Percentiles rank a stretch among this genome's conserved stretches.
phyloP scores from a whole-genome alignment of 1,140 invertebrate species.

The Caenorhabditis briggsae region DNA sequence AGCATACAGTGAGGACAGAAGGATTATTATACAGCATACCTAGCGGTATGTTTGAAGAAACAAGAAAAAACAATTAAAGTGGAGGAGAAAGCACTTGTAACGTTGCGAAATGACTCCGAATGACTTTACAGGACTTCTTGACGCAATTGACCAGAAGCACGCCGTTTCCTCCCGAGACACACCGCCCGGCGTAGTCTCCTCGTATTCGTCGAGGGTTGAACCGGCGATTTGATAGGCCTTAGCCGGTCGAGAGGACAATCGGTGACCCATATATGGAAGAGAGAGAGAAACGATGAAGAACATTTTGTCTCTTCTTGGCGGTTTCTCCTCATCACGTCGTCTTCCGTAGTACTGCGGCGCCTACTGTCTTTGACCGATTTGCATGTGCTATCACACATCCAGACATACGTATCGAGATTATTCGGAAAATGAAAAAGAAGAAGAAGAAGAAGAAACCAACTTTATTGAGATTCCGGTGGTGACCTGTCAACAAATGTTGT shows the following conservation, averaged over 20 bases:
- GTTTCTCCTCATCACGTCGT: slow-evolving; percentile 8
- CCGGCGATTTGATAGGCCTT: slow-evolving; percentile 47
- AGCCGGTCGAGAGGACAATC: slow-evolving; percentile 54
- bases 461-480: slow-evolving; percentile 20
- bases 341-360: slow-evolving; percentile 7
- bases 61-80: slow-evolving; percentile 8
- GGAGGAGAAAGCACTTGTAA: slow-evolving; percentile 26
- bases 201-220: slow-evolving; percentile 22
- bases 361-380: slow-evolving; percentile 35
- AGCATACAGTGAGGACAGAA: no score
- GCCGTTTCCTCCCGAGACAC: background rate
- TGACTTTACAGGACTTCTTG: slow-evolving; percentile 22
- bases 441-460: background rate
- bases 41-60: background rate
- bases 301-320: slow-evolving; percentile 53
- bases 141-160: slow-evolving; percentile 51
- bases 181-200: slow-evolving; percentile 1
- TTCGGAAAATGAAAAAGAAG: no score
- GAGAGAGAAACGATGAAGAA: slow-evolving; percentile 33
- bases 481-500: slow-evolving; percentile 44
- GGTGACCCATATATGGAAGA: slow-evolving; percentile 43
- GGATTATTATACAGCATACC: background rate
- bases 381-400: slow-evolving; percentile 44
- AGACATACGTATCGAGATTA: slow-evolving; percentile 34
- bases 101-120: slow-evolving; percentile 52